Conservation (phyloP, 2,113 vertebrate genomes). For the Corythoichthys intestinalis region DNA sequence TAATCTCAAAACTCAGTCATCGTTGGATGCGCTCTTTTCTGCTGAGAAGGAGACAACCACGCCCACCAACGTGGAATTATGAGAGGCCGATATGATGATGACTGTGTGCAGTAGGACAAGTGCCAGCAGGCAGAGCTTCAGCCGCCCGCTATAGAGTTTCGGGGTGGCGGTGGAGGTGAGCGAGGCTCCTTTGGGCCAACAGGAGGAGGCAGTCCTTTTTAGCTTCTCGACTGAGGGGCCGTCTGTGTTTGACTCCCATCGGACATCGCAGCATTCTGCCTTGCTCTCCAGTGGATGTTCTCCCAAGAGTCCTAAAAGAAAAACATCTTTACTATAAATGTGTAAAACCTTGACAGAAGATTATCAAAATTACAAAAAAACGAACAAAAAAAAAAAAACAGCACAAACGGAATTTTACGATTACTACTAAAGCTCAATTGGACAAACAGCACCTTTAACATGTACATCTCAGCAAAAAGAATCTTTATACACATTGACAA, state of each 20-base stretch:
- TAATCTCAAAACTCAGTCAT: constrained; percentile 75
- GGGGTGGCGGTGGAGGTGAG: constrained; percentile 77
- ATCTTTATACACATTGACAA: no score
- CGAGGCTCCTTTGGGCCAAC: constrained; percentile 82
- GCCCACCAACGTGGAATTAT: constrained; percentile 83
- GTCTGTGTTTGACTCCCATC: constrained; percentile 82
- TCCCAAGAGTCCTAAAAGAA: constrained; percentile 82
- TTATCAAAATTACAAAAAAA: background rate
- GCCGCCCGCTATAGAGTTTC: constrained; percentile 89
- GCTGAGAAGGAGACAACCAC: constrained; percentile 78
- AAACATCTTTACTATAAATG: background rate
- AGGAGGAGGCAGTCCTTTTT: constrained; percentile 78
- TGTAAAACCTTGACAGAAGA: background rate
- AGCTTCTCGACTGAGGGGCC: constrained; percentile 78
- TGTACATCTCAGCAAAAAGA: no score
- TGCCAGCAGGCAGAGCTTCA: constrained; percentile 93
- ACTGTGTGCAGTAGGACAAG: constrained; percentile 94
- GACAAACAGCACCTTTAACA: no score
- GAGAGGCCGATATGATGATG: constrained; percentile 84
- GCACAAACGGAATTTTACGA: no score
- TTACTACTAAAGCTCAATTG: no score
- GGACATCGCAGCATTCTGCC: constrained; percentile 94
- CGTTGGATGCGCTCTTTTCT: constrained; percentile 83
- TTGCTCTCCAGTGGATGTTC: constrained; percentile 83
- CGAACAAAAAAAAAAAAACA: no score